Percentiles rank a stretch among this genome's conserved stretches.
phyloP scores from a whole-genome alignment of 2,888 invertebrate genomes.

The Mactromeris polynyma region DNA sequence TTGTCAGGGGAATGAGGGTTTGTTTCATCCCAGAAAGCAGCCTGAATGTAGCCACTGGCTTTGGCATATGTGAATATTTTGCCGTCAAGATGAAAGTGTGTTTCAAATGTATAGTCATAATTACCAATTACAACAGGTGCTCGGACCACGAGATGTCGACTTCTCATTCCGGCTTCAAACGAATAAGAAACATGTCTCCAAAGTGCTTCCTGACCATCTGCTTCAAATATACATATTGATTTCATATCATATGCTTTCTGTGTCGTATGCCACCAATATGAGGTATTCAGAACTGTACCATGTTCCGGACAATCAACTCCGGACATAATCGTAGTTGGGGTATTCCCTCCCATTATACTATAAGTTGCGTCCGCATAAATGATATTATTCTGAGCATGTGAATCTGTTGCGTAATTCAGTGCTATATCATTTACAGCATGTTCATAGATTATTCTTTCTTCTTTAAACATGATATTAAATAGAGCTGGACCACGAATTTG shows the following conservation, averaged over 20 bases:
- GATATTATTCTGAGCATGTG: slow-evolving; percentile 73
- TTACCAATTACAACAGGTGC: slow-evolving; percentile 74
- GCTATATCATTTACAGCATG: slow-evolving; percentile 76
- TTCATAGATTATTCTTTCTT: slow-evolving; percentile 78
- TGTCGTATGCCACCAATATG: slow-evolving; percentile 62
- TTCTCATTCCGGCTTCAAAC: slow-evolving; percentile 72
- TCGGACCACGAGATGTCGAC: slow-evolving; percentile 71
- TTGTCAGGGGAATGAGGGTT: slow-evolving; percentile 68
- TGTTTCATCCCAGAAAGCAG: slow-evolving; percentile 71
- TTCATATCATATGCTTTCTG: slow-evolving; percentile 59
- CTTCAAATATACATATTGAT: slow-evolving; percentile 78
- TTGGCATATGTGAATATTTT: slow-evolving; percentile 67
- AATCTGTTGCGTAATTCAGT: slow-evolving; percentile 75
- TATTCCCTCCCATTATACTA: slow-evolving; percentile 71
- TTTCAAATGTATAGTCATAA: slow-evolving; percentile 79
- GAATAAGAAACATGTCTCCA: slow-evolving; percentile 71
- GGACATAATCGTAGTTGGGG: slow-evolving; percentile 63
- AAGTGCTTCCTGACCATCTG: slow-evolving; percentile 73
- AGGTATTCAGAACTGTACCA: slow-evolving; percentile 72
- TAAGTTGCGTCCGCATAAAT: slow-evolving; percentile 76
- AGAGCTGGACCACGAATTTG: slow-evolving; percentile 73
- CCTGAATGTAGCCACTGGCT: slow-evolving; percentile 74
- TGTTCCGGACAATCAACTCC: slow-evolving; percentile 79
- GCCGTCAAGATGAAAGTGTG: slow-evolving; percentile 74
- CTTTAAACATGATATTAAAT: slow-evolving; percentile 74